phyloP scores from a whole-genome alignment of 2,797 vertebrate species.

The Aotus griseimembra region DNA sequence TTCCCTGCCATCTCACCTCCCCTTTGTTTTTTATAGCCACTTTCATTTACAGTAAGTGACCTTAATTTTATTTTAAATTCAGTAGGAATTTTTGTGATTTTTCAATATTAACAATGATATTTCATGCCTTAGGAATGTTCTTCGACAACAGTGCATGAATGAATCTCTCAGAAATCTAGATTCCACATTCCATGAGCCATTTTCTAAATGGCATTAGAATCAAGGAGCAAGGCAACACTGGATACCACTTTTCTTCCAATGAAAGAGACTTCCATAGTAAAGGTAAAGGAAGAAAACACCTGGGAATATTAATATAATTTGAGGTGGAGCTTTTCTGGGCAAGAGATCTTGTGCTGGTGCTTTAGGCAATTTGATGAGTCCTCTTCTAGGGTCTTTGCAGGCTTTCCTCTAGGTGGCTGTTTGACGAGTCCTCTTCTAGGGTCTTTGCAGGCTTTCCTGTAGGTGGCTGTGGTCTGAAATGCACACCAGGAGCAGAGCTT shows the following conservation, averaged over 20 bases:
- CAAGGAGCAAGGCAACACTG: neutral
- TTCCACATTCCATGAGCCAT: neutral
- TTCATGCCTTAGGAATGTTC: neutral
- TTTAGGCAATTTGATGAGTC: neutral
- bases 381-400: neutral
- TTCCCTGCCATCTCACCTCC: neutral
- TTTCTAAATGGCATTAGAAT: neutral
- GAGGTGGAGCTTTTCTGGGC: neutral
- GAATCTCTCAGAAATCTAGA: neutral
- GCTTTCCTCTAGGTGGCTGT: neutral
- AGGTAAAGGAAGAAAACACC: neutral
- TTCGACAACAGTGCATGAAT: no score
- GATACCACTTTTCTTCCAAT: neutral
- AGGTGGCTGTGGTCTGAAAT: neutral
- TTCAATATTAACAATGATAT: neutral
- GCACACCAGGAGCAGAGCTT: neutral
- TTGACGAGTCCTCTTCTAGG: neutral
- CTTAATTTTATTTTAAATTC: neutral
- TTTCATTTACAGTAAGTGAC: neutral
- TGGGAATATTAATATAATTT: neutral
- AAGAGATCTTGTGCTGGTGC: neutral
- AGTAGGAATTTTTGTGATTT: neutral
- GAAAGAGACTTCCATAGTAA: neutral
- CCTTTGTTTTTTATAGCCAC: neutral
- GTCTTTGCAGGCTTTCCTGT: neutral